Conservation (phyloP, 2,113 vertebrate species). For the Lota lota region DNA sequence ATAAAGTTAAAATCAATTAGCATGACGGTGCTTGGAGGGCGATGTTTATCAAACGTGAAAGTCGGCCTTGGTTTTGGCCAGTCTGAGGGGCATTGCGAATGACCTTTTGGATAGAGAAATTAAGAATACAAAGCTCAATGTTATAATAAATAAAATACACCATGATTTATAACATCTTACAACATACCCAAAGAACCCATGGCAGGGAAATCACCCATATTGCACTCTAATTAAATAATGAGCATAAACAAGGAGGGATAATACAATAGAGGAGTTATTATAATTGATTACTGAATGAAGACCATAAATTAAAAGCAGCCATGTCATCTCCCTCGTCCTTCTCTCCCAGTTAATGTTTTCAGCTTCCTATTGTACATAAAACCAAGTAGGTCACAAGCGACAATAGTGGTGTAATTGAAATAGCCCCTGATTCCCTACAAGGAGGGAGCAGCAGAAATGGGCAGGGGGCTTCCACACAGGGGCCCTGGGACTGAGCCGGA, state of each 20-base stretch:
- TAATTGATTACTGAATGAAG: not conserved
- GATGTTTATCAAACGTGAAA: not conserved
- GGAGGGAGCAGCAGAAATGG: conserved; percentile 1
- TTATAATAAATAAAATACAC: too few species aligned
- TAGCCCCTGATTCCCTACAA: not conserved
- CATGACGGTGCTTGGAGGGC: not conserved
- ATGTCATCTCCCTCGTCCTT: not conserved
- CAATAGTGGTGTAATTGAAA: conserved; percentile 5
- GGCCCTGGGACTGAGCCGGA: not conserved
- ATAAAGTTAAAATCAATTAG: conserved; percentile 22
- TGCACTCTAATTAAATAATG: not conserved
- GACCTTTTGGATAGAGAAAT: too few species aligned
- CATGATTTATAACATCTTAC: too few species aligned
- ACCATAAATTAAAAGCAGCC: not conserved
- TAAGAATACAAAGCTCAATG: too few species aligned
- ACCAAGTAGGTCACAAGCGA: conserved; percentile 38
- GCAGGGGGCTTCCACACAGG: conserved; percentile 6
- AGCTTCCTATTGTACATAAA: conserved; percentile 17
- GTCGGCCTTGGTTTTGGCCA: too few species aligned
- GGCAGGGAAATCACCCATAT: too few species aligned
- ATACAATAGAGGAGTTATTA: conserved; percentile 3
- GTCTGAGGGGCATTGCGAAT: too few species aligned
- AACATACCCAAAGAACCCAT: too few species aligned
- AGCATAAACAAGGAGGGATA: conserved; percentile 6
- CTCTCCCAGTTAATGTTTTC: not conserved